These are phyloP conservation scores for Brassicogethes aeneus DNA, from an alignment of 2,888 invertebrate genomes.

Conservation along the genomic window DNA sequence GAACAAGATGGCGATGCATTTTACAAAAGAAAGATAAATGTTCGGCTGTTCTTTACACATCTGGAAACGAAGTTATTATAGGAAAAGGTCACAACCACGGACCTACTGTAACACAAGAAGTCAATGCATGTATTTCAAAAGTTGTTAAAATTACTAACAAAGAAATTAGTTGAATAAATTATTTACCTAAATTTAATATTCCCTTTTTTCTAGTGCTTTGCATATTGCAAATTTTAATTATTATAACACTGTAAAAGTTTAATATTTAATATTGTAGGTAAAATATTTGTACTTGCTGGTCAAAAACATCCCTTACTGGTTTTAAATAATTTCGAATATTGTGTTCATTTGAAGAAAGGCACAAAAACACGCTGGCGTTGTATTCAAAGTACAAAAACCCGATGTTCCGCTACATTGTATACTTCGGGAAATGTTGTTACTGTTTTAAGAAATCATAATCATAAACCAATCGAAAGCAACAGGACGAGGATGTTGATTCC, in stretches of 20 bases:
- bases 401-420: neutral
- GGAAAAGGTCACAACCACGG: neutral
- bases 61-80: conserved; percentile 6
- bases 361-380: neutral
- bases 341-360: neutral
- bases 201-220: no score
- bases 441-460: neutral
- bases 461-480: neutral
- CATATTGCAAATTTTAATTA: no score
- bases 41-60: conserved; percentile 12
- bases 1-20: conserved; percentile 24
- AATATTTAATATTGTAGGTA: no score
- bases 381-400: neutral
- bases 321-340: neutral
- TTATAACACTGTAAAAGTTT: no score
- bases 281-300: neutral
- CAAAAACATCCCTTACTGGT: neutral
- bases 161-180: no score
- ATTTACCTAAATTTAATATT: no score
- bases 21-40: conserved; percentile 11
- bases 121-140: no score
- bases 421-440: neutral
- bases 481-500: no score
- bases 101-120: no score
- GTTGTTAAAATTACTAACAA: no score